phyloP scores from a whole-genome alignment of 2,888 invertebrate species.

The Lochmaea crataegi region DNA sequence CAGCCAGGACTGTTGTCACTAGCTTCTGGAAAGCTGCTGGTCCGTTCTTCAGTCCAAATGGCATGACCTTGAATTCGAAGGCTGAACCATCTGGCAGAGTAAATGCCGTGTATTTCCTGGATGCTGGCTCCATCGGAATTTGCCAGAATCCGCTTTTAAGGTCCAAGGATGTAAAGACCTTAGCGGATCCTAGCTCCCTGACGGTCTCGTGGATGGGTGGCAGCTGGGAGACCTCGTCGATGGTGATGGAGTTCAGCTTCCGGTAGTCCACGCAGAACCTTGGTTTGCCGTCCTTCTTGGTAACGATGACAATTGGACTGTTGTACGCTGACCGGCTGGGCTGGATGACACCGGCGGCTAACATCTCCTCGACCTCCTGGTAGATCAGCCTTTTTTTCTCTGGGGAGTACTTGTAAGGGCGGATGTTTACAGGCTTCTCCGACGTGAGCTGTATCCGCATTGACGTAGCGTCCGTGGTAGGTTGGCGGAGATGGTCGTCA shows the following conservation, averaged over 20 bases:
- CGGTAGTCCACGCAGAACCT: conserved; percentile 20
- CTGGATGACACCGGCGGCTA: conserved; percentile 16
- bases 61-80: neutral
- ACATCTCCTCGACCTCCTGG: neutral
- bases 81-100: neutral
- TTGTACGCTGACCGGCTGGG: conserved; percentile 5
- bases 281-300: conserved; percentile 22
- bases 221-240: conserved; percentile 11
- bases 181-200: conserved; percentile 23
- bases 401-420: conserved; percentile 9
- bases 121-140: neutral
- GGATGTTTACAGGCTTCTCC: neutral
- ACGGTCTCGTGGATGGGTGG: conserved; percentile 25
- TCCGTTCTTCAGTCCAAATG: neutral
- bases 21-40: conserved; percentile 3
- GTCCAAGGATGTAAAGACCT: conserved; percentile 20
- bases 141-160: conserved; percentile 26
- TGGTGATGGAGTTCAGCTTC: conserved; percentile 13
- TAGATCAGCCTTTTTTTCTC: neutral
- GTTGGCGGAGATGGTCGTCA: too few relatives aligned
- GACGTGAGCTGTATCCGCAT: neutral
- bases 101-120: neutral
- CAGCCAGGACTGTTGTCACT: conserved; percentile 6
- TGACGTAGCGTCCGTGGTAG: neutral
- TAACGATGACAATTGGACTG: conserved; percentile 23